These are phyloP conservation scores for Pterois miles DNA, from an alignment of 2,797 vertebrate genomes.

Conservation along the genomic window DNA sequence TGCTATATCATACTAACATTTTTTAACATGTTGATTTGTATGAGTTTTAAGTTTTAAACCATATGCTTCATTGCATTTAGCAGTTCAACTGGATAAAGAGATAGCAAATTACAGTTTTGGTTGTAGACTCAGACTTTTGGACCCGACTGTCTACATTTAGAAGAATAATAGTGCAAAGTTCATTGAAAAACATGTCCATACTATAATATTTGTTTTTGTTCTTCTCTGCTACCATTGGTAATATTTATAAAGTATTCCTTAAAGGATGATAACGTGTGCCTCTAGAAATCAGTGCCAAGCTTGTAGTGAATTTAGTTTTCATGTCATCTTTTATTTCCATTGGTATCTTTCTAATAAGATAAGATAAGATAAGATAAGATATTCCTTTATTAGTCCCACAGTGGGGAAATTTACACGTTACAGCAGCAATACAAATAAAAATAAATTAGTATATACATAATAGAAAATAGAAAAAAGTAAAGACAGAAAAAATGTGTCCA, in stretches of 20 bases:
- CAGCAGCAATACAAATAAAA: too few relatives aligned
- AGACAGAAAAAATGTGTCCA: too few relatives aligned
- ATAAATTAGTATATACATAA: too few relatives aligned
- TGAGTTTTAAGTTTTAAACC: background rate
- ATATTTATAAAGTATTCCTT: background rate
- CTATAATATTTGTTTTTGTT: background rate
- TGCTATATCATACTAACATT: background rate
- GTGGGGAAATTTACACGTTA: too few relatives aligned
- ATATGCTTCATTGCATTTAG: background rate
- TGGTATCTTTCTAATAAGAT: too few relatives aligned
- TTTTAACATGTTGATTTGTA: background rate
- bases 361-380: too few relatives aligned
- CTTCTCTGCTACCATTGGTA: background rate
- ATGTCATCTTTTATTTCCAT: background rate
- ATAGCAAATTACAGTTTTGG: background rate
- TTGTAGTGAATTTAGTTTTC: background rate
- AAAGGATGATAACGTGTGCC: background rate
- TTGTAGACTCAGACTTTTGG: background rate
- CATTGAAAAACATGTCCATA: background rate
- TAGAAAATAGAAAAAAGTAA: too few relatives aligned
- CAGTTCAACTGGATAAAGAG: background rate
- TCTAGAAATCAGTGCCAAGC: background rate
- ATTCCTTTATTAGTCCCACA: too few relatives aligned
- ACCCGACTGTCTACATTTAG: background rate
- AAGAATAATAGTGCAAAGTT: background rate